These are phyloP conservation scores for Ischnura elegans DNA, from an alignment of 2,888 invertebrate genomes.

Conservation along the genomic window DNA sequence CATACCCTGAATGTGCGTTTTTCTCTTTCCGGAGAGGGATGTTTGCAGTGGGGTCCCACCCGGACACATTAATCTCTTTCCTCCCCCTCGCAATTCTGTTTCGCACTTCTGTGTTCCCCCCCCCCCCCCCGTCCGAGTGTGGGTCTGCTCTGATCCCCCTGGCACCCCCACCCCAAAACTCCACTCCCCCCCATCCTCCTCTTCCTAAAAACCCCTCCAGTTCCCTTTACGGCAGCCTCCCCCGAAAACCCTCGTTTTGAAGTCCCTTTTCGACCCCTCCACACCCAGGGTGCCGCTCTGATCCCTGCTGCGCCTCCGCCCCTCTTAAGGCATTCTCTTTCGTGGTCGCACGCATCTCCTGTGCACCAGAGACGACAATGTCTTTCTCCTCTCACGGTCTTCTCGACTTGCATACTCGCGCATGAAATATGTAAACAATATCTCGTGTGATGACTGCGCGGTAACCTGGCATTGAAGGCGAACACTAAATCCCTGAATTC, in stretches of 20 bases:
- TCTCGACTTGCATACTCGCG: neutral
- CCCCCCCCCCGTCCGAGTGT: neutral
- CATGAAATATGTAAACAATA: no score
- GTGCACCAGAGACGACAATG: no score
- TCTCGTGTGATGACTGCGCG: no score
- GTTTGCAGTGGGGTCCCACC: neutral
- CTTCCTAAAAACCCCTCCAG: no score
- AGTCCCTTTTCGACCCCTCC: neutral
- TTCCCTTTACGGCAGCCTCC: neutral
- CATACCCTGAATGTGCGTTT: neutral
- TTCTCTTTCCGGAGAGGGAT: neutral
- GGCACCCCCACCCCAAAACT: no score
- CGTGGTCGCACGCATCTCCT: neutral
- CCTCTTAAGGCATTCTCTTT: neutral
- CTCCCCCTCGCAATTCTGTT: neutral
- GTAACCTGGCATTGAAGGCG: no score
- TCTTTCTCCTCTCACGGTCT: neutral
- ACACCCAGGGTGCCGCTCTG: no score
- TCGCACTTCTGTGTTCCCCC: neutral
- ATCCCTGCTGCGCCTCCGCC: neutral
- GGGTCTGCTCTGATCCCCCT: no score
- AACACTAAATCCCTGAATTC: no score
- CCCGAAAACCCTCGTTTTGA: neutral
- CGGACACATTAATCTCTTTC: slow-evolving; percentile 35
- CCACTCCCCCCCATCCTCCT: no score